phyloP scores from a whole-genome alignment of 2,797 vertebrate genomes.

The Darevskia nairensis region DNA sequence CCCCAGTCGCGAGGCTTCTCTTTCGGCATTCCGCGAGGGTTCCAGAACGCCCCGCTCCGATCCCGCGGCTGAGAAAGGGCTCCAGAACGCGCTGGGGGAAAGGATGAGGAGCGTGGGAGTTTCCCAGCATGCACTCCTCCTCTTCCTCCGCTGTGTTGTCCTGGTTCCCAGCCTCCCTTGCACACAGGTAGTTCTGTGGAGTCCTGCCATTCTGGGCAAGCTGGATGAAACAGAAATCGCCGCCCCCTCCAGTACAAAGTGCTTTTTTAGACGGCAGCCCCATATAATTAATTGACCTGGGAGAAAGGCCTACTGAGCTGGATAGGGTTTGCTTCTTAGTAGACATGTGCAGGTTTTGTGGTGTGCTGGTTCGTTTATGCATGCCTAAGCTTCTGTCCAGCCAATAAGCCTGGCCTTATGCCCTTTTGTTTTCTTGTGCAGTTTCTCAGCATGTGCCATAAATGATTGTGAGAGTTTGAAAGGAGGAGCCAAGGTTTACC shows the following conservation, averaged over 20 bases:
- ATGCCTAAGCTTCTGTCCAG: too few relatives aligned
- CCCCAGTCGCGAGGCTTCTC: too few relatives aligned
- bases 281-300: too few relatives aligned
- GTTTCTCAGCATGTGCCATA: background rate
- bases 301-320: too few relatives aligned
- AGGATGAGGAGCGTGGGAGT: background rate
- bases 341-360: too few relatives aligned
- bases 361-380: too few relatives aligned
- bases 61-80: rapidly evolving
- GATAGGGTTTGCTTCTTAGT: too few relatives aligned
- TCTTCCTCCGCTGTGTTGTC: too few relatives aligned
- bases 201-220: too few relatives aligned
- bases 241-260: too few relatives aligned
- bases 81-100: background rate
- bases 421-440: background rate
- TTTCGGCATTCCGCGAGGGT: background rate
- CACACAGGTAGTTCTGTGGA: background rate
- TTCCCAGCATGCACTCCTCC: background rate
- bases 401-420: background rate
- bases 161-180: background rate
- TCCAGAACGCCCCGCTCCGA: background rate
- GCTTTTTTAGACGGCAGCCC: too few relatives aligned
- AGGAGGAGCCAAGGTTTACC: background rate
- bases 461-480: background rate
- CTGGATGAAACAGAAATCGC: background rate